Base-by-base conservation (phyloP, 2,888 invertebrate species). In the Teleogryllus oceanicus region DNA sequence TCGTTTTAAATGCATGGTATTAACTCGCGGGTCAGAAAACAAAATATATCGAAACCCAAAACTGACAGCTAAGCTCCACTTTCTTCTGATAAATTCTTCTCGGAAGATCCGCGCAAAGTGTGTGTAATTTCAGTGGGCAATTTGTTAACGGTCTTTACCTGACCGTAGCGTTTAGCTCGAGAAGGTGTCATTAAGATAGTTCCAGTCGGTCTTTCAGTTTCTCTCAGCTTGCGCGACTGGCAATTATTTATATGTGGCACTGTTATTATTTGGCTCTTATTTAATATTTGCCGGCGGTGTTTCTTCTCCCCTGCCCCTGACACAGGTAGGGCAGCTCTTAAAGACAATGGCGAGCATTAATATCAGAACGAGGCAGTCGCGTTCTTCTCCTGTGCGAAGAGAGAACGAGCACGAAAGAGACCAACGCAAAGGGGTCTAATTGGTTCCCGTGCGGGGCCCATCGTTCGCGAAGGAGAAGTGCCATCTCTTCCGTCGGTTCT, bases 81-180 rank as follows among this genome's bases (percentile, higher is more conserved):
- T 62, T 62, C n/a, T n/a, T n/a, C 62, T 62, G 62, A 62, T 62
- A 62, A 62, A 62, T 62, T 62, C 62, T 62, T 62, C 62, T 62
- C 62, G 62, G 62, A 62, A 62, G 62, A 62, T 62, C 62, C n/a
- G n/a, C n/a, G 62, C 62, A n/a, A 62, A 62, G n/a, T 62, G n/a
- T 62, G n/a, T 62, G 62, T 62, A 62, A 62, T 62, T 62, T 62
- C 62, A 62, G n/a, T 18, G n/a, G n/a, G 62, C 62, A 18, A 62
- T 62, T 62, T n/a, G n/a, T 62, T n/a, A 13, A 13, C n/a, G 13
- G n/a, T n/a, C n/a, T 62, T 13, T 62, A 62, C 62, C 62, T 62
- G 62, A 4, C n/a, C 62, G 62, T 62, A 37, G 37, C 62, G 16
- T 62, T 62, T 62, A 13, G 62, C 4, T 8, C 0, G 8, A 62